These are phyloP conservation scores for Limanda limanda DNA, from an alignment of 2,113 vertebrate species.

Conservation along the genomic window DNA sequence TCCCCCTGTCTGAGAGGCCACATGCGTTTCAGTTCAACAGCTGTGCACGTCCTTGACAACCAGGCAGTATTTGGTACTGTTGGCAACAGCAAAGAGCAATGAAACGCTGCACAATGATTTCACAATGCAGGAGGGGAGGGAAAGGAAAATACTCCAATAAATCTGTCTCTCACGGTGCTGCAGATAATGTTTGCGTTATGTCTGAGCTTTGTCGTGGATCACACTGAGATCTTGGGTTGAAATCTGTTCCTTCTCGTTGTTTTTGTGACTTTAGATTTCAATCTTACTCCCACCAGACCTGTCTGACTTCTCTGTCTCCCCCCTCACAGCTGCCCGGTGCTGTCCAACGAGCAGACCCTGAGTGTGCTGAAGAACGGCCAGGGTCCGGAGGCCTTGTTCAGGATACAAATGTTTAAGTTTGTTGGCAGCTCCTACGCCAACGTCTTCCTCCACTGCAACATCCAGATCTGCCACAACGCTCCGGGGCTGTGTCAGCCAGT, in stretches of 20 bases:
- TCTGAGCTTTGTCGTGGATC: not conserved
- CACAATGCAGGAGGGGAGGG: constrained; percentile 21
- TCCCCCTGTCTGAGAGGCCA: constrained; percentile 57
- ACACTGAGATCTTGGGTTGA: not conserved
- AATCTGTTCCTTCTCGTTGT: not conserved
- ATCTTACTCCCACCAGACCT: not conserved
- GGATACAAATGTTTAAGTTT: constrained; percentile 84
- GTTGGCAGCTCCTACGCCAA: constrained; percentile 78
- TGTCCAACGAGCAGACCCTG: constrained; percentile 74
- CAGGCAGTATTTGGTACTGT: constrained; percentile 61
- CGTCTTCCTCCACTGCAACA: constrained; percentile 81
- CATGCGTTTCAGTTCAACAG: constrained; percentile 70
- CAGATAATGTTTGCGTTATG: constrained; percentile 7
- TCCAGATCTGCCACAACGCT: constrained; percentile 83
- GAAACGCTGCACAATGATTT: constrained; percentile 41
- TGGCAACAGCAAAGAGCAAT: constrained; percentile 59
- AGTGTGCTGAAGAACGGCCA: constrained; percentile 77
- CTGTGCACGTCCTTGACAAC: constrained; percentile 78
- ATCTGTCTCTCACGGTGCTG: constrained; percentile 4
- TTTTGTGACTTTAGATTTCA: not conserved
- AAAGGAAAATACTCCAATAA: constrained; percentile 10
- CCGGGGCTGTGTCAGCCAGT: constrained; percentile 75
- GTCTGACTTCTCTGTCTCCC: constrained; percentile 13
- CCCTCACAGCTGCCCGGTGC: constrained; percentile 72
- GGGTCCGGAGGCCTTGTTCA: constrained; percentile 80